Conservation (phyloP, 2,888 invertebrate genomes). For the Hofmannophila pseudospretella region DNA sequence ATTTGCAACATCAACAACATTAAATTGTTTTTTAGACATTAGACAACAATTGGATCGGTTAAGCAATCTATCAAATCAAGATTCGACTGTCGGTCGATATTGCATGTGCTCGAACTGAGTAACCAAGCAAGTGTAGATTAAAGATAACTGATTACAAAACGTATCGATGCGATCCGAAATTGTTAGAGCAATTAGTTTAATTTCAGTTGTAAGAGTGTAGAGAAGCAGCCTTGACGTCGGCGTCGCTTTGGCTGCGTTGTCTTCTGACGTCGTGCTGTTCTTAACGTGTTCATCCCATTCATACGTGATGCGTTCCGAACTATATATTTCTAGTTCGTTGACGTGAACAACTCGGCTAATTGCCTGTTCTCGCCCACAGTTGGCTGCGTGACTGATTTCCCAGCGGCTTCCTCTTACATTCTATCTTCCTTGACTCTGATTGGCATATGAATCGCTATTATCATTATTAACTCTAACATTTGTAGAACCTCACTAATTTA, state of each 20-base stretch:
- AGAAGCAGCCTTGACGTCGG: slow-evolving; percentile 32
- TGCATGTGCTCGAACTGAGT: not conserved
- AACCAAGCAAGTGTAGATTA: not conserved
- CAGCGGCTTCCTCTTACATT: slow-evolving; percentile 38
- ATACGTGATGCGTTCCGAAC: slow-evolving; percentile 35
- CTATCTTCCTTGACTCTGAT: slow-evolving; percentile 40
- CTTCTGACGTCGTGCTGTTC: slow-evolving; percentile 27
- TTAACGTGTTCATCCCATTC: slow-evolving; percentile 39
- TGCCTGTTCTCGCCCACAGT: slow-evolving; percentile 50
- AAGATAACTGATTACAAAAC: not conserved
- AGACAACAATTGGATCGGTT: not conserved
- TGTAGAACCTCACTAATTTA: slow-evolving; percentile 25
- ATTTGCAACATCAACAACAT: too few species aligned
- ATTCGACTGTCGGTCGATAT: not conserved
- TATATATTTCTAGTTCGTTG: slow-evolving; percentile 50
- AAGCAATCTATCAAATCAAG: not conserved
- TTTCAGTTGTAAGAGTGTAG: not conserved
- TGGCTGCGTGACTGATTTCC: slow-evolving; percentile 39
- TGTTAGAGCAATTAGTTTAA: not conserved
- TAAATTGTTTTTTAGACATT: too few species aligned
- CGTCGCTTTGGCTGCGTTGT: slow-evolving; percentile 43
- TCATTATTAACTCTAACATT: slow-evolving; percentile 32
- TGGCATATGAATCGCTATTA: slow-evolving; percentile 44
- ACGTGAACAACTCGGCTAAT: slow-evolving; percentile 50
- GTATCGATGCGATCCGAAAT: not conserved